phyloP scores from a whole-genome alignment of 2,113 vertebrate genomes.

The Eurystomus gularis region DNA sequence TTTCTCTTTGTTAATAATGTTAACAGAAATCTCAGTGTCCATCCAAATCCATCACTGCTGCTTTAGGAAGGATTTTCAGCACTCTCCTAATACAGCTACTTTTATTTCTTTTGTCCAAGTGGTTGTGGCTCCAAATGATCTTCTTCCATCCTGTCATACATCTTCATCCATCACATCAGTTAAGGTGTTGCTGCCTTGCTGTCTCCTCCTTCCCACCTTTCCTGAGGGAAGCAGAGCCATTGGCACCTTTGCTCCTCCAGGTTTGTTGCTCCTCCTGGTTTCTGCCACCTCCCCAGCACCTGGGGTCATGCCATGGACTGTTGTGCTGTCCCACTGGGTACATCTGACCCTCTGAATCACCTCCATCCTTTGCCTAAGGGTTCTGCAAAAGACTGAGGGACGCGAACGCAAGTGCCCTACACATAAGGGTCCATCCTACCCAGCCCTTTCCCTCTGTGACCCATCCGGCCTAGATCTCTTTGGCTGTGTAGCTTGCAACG shows the following conservation, averaged over 20 bases:
- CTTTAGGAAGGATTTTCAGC: background rate
- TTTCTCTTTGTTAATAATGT: background rate
- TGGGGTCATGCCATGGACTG: too few species aligned
- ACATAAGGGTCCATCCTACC: background rate
- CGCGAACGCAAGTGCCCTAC: fast-evolving
- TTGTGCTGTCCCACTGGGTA: background rate
- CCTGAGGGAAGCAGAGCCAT: background rate
- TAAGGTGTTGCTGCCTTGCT: background rate
- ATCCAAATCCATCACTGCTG: background rate
- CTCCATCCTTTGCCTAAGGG: background rate
- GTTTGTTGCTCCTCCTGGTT: background rate
- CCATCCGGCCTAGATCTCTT: background rate
- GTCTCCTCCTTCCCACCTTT: background rate
- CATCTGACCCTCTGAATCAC: background rate
- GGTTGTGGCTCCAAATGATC: background rate
- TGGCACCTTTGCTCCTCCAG: background rate
- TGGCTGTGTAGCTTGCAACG: background rate
- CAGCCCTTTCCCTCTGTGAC: background rate
- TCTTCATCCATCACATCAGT: background rate
- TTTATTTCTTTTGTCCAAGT: background rate
- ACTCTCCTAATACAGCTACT: background rate
- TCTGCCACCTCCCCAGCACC: background rate
- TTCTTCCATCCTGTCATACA: background rate
- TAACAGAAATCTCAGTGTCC: background rate
- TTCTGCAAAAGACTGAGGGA: fast-evolving